Conservation (phyloP, 2,888 invertebrate species). For the Nephrotoma guestfalica region DNA sequence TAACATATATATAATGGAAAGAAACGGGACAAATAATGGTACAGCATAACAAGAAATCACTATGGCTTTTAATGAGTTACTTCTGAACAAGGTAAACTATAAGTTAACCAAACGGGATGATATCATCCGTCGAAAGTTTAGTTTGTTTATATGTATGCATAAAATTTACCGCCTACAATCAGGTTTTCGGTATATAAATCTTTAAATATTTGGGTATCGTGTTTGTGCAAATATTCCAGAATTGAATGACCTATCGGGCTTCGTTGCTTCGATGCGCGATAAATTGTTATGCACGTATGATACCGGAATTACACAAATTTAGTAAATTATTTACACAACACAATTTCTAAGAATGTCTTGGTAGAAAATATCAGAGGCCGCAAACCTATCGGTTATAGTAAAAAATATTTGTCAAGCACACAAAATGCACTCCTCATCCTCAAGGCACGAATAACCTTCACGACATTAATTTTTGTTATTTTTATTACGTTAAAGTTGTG, state of each 20-base stretch:
- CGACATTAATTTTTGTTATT: not conserved
- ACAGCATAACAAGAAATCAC: not conserved
- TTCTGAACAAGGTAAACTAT: not conserved
- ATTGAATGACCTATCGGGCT: not conserved
- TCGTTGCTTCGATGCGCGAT: not conserved
- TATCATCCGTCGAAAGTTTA: not conserved
- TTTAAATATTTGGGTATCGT: not conserved
- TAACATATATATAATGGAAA: not conserved
- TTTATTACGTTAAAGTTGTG: not conserved
- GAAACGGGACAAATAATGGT: not conserved
- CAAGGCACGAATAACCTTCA: not conserved
- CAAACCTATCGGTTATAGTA: not conserved
- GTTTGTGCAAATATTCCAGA: not conserved
- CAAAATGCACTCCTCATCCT: not conserved
- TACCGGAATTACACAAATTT: not conserved
- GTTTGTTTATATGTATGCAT: not conserved
- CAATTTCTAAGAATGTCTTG: not conserved
- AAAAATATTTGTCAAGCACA: not conserved
- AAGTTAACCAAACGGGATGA: not conserved
- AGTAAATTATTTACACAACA: not conserved
- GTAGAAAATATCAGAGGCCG: not conserved
- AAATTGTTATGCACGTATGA: not conserved
- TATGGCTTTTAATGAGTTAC: not conserved
- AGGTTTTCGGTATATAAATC: not conserved
- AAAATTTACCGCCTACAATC: not conserved